Evolutionary conservation across 2,113 vertebrate species (phyloP), one percentile per base, ranked within the genome.

Genomic region (Bubo bubo): DNA sequence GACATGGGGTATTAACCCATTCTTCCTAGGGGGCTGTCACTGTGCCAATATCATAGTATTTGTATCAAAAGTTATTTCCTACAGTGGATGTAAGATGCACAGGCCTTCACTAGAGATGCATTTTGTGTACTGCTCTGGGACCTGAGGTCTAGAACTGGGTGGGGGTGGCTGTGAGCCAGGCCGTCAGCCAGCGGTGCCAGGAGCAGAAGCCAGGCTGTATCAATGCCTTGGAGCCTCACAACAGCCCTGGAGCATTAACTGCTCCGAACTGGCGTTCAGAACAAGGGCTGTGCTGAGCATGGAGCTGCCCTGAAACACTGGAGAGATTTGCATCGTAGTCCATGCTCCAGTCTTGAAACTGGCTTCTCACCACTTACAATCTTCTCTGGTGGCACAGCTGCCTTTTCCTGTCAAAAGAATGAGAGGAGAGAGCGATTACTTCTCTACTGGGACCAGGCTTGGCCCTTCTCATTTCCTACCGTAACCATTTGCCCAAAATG

Each of bases 101-200:
- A 34, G 43, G 17, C 50, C 39, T 45, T 76, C 17, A 8, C 19
- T 76, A 41, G 30, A 60, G 35, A 22, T 35, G 7, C 21, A 4
- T 8, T 68, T 27, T 37, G 37, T 24, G 6, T 12, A 4, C 43
- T 23, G 80, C 28, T 67, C 22, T 63, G 75, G 70, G 41, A 34
- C 16, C 34, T 11, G 19, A 30, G 35, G 55, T 28, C 37, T 62
- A 7, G 5, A 32, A 39, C 62, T 1, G 21, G 0, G 0, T 8
- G 17, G 20, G 12, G 53, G 60, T 23, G 66, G 63, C 55, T 64
- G 41, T 43, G 89, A 23, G 49, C 60, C 55, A 62, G 18, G 35
- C 47, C 19, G 4, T 3, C 26, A 43, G 63, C 17, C 45, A 26
- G 32, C 35, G 1, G 2, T 34, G 77, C 71, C 56, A 55, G 39